phyloP scores from a whole-genome alignment of 2,888 invertebrate species.

The Germaria angustata region DNA sequence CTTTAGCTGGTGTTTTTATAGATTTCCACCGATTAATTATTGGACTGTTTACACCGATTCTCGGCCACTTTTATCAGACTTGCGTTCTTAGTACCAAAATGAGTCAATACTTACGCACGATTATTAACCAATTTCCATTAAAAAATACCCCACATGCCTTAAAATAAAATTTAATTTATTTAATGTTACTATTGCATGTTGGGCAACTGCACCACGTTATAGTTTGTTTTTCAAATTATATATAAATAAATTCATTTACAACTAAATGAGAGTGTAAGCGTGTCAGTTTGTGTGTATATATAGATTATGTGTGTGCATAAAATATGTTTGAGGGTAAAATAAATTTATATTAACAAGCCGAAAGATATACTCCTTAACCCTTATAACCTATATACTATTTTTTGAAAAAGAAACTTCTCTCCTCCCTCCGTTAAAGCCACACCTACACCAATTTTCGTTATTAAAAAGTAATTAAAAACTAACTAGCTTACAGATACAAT shows the following conservation, averaged over 20 bases:
- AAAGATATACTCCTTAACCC: neutral
- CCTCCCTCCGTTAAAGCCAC: neutral
- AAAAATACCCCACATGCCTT: neutral
- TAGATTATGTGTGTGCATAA: too few species aligned
- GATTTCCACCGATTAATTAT: too few species aligned
- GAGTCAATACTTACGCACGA: too few species aligned
- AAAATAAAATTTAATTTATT: conserved; percentile 14
- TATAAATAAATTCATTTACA: conserved; percentile 36
- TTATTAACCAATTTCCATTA: too few species aligned
- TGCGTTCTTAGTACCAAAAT: too few species aligned
- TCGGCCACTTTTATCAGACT: too few species aligned
- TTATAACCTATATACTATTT: neutral
- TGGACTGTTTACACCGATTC: too few species aligned
- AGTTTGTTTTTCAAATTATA: conserved; percentile 32
- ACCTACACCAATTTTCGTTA: neutral
- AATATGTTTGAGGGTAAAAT: neutral
- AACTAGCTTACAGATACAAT: neutral
- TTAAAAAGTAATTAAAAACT: neutral
- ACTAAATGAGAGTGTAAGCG: neutral
- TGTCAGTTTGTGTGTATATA: neutral
- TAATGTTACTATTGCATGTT: conserved; percentile 43
- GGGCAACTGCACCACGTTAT: neutral
- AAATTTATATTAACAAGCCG: conserved; percentile 17
- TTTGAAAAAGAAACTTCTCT: neutral
- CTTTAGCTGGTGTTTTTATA: too few species aligned